Evolutionary conservation across 2,888 invertebrate species (phyloP), one percentile per base, ranked within the genome.

Genomic region (Harpagoxenus sublaevis): DNA sequence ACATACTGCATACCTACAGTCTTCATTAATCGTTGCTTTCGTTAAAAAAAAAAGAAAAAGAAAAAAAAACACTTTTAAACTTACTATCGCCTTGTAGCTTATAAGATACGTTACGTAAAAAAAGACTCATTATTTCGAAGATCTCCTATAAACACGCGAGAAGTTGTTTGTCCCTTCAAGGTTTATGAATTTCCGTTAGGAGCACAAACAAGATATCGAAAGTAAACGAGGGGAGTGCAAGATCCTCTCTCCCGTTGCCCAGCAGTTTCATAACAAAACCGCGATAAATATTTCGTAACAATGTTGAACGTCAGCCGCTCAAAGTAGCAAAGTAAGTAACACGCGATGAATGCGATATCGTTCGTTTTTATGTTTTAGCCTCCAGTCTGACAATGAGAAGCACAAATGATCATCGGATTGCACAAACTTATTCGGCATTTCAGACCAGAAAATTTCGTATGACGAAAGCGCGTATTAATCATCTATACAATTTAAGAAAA

Each of bases 201-300:
- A 28, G 6, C 1, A 6, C 10, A 57, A 39, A 73, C 39, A 57
- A 73, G 39, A 53, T 55, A 57, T 42, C 23, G 18, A 60, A 45
- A 60, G 12, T 57, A 73, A 57, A 57, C 51, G 12, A 31, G 8
- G 9, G 8, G 0, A 8, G 2, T 8, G n/a, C 28, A 45, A 45
- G 48, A 12, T 2, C 15, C 28, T 60, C 10, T 45, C 10, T 60
- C 1, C 3, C 28, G 12, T 55, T 55, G 45, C 12, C 10, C 45
- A 15, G 18, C 3, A n/a, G 8, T 45, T 28, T 45, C 62, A 45
- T 57, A 42, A 73, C 15, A 60, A 73, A 71, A 0, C 39, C 18
- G 6, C 4, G 45, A 74, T 74, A 74, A 73, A 28, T 28, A 28
- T 74, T 62, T 60, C 18, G 42, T 42, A 57, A 73, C 18, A 42